phyloP scores from a whole-genome alignment of 2,888 invertebrate genomes.

The Zele albiditarsus region DNA sequence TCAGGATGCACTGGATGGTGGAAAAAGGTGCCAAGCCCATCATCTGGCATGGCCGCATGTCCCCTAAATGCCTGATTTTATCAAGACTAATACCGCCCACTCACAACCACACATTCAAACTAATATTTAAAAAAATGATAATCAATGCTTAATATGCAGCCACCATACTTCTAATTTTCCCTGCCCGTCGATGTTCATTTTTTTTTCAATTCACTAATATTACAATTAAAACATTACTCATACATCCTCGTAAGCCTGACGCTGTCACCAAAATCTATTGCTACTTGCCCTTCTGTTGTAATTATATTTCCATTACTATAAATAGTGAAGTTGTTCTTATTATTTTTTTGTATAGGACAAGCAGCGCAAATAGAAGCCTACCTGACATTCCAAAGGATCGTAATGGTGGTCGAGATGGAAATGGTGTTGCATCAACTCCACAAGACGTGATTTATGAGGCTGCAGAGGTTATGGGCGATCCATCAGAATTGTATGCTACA shows the following conservation, averaged over 20 bases:
- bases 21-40: conserved; percentile 67
- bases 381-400: conserved; percentile 87
- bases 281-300: neutral
- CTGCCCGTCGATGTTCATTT: neutral
- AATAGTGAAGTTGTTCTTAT: neutral
- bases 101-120: neutral
- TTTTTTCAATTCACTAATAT: conserved; percentile 13
- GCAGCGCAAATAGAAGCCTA: conserved; percentile 83
- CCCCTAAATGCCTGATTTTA: conserved; percentile 38
- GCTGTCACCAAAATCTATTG: conserved; percentile 10
- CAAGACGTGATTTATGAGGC: conserved; percentile 69
- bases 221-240: conserved; percentile 1
- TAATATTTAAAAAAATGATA: conserved; percentile 12
- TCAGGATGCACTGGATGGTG: conserved; percentile 66
- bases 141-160: neutral
- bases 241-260: conserved; percentile 8
- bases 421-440: conserved; percentile 57
- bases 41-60: conserved; percentile 62
- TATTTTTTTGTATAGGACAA: conserved; percentile 63
- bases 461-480: conserved; percentile 77
- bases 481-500: conserved; percentile 90
- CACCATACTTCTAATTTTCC: conserved; percentile 11
- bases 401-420: conserved; percentile 75
- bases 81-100: conserved; percentile 17
- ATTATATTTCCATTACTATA: conserved; percentile 20